These are phyloP conservation scores for Eueides isabella DNA, from an alignment of 1,140 invertebrate genomes.

Conservation along the genomic window DNA sequence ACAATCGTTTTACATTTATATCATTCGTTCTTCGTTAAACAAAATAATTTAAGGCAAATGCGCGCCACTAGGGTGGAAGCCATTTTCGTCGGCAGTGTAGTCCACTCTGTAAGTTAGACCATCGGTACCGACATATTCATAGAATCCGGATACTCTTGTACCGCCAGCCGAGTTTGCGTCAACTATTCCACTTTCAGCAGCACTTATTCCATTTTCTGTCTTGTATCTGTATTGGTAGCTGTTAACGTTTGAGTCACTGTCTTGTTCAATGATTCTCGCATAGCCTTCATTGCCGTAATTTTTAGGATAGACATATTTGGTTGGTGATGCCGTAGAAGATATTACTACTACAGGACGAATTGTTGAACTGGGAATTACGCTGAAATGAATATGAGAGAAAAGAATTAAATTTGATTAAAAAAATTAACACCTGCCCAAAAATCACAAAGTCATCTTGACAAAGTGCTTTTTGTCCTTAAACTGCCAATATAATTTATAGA, in stretches of 20 bases:
- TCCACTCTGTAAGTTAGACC: slow-evolving; percentile 83
- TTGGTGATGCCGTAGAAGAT: slow-evolving; percentile 28
- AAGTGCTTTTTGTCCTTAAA: no score
- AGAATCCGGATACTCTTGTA: slow-evolving; percentile 85
- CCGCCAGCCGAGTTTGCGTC: slow-evolving; percentile 83
- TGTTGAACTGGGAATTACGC: slow-evolving; percentile 9
- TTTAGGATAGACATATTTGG: slow-evolving; percentile 40
- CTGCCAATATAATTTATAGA: no score
- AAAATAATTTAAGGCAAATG: slow-evolving; percentile 64
- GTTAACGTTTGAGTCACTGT: slow-evolving; percentile 58
- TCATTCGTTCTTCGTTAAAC: slow-evolving; percentile 14
- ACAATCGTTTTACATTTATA: slow-evolving; percentile 14
- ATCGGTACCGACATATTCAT: slow-evolving; percentile 83
- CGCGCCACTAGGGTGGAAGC: slow-evolving; percentile 84
- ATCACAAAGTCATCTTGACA: no score
- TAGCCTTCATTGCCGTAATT: slow-evolving; percentile 48
- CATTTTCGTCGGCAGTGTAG: slow-evolving; percentile 86
- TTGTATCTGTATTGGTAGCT: slow-evolving; percentile 66
- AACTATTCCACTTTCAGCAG: slow-evolving; percentile 76
- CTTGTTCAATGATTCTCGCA: slow-evolving; percentile 64
- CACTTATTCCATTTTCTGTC: slow-evolving; percentile 75
- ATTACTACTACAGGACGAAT: slow-evolving; percentile 22
- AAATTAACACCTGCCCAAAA: no score
- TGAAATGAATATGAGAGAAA: slow-evolving; percentile 10
- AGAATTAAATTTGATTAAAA: no score